A percentile compares a stretch with the other conserved stretches of the same genome.
These are phyloP conservation scores for Phymanthus crucifer DNA, from an alignment of 92 coral and sea anemone species.

Conservation along the genomic window DNA sequence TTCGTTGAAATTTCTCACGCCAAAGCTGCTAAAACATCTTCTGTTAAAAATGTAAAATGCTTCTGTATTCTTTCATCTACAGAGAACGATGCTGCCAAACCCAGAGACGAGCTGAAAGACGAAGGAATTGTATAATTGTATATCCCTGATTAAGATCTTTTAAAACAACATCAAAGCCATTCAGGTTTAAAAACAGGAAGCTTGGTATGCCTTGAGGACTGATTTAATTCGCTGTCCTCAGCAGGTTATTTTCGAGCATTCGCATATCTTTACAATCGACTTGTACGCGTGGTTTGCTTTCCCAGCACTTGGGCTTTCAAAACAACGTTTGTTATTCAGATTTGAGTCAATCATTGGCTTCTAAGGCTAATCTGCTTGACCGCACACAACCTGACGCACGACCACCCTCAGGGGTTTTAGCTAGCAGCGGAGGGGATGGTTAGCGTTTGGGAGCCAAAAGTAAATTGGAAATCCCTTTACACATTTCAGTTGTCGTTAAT, in stretches of 20 bases:
- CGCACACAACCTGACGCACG: too few relatives aligned
- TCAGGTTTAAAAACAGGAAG: not conserved
- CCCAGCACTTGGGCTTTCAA: not conserved
- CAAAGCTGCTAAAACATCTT: not conserved
- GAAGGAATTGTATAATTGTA: not conserved
- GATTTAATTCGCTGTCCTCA: not conserved
- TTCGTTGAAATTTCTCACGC: not conserved
- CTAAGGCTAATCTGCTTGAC: too few relatives aligned
- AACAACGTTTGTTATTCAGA: slow-evolving; percentile 2
- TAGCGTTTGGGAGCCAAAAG: too few relatives aligned
- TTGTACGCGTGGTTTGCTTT: not conserved
- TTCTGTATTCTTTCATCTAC: too few relatives aligned
- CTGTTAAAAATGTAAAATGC: too few relatives aligned
- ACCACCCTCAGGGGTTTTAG: too few relatives aligned
- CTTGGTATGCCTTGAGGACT: not conserved
- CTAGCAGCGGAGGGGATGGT: too few relatives aligned
- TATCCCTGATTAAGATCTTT: not conserved
- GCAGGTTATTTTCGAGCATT: not conserved
- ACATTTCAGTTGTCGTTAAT: too few relatives aligned
- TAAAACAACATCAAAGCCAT: not conserved
- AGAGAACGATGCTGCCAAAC: not conserved
- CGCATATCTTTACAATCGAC: not conserved
- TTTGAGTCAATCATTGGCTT: not conserved
- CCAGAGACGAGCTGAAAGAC: not conserved
- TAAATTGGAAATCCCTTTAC: too few relatives aligned